Base-by-base conservation (phyloP, 2,797 vertebrate species). In the Acipenser ruthenus region DNA sequence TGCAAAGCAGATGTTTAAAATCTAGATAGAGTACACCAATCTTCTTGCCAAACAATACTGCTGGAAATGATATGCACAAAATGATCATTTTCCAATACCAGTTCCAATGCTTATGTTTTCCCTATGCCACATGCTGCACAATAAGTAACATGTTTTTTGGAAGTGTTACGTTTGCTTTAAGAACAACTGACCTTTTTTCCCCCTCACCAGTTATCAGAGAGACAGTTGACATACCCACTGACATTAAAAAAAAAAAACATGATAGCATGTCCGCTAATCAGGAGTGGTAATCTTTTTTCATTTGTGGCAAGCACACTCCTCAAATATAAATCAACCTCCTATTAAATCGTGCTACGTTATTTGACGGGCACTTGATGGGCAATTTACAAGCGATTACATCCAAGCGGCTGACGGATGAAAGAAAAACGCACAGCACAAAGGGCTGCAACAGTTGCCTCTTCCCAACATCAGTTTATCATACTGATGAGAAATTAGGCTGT, bases 401-500 rank as follows among this genome's bases (percentile, higher is more conserved):
- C 18, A 37, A 62, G 60, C 23, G 60, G 60, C 10, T 13, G 66
- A 60, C 48, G 12, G 58, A 50, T 62, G 56, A 50, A 23, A 67
- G 58, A 67, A 51, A 67, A 18, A 67, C 51, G 66, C 66, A 52
- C 49, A 18, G 49, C 49, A 50, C 49, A 15, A 62, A 9, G 60
- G 37, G 49, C 51, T 61, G 13, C 66, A 62, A 56, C 65, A 47
- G 13, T 60, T 59, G 65, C 66, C 58, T 61, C 60, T 47, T 23
- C 59, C 50, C 51, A 13, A 67, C 58, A 67, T 51, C 66, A 50
- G 59, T 62, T 67, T 52, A 61, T 50, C 66, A 61, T 50, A 61
- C 66, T 18, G 59, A 67, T 67, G 66, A 67, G 66, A 60, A 50
- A 67, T 60, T 58, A 62, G 61, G 15, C 60, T 61, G 66, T 60